Conservation (phyloP, 2,113 vertebrate species). For the Periophthalmodon schlosseri region DNA sequence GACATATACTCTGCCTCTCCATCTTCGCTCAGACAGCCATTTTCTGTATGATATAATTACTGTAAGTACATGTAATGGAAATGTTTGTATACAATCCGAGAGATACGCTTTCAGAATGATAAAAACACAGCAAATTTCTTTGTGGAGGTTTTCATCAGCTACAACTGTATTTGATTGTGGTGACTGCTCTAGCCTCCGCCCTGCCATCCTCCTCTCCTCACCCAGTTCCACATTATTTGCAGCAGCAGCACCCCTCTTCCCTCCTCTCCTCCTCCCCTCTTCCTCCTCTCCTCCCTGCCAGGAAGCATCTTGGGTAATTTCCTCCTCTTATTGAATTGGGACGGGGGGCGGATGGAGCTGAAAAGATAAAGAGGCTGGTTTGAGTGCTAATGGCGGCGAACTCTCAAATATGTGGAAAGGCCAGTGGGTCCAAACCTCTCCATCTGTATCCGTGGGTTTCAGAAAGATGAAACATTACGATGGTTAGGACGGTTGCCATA, state of each 20-base stretch:
- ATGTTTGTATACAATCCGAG: not conserved
- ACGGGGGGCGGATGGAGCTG: constrained; percentile 55
- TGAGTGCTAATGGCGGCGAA: constrained; percentile 58
- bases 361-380: constrained; percentile 60
- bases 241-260: not conserved
- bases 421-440: not conserved
- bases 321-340: constrained; percentile 81
- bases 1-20: no score
- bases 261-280: not conserved
- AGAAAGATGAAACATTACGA: no score
- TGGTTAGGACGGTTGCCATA: no score
- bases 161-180: not conserved
- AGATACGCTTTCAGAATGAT: not conserved
- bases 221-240: constrained; percentile 38
- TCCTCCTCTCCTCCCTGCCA: constrained; percentile 47
- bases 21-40: no score
- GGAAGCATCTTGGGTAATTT: constrained; percentile 80
- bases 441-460: not conserved
- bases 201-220: constrained; percentile 40
- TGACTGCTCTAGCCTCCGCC: constrained; percentile 33
- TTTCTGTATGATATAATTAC: no score
- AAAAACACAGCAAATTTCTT: not conserved
- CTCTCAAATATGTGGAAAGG: not conserved
- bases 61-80: no score
- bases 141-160: not conserved